A percentile compares a stretch with the other conserved stretches of the same genome.
These are phyloP conservation scores for Anser cygnoides DNA, from an alignment of 2,113 vertebrate genomes.

Conservation along the genomic window DNA sequence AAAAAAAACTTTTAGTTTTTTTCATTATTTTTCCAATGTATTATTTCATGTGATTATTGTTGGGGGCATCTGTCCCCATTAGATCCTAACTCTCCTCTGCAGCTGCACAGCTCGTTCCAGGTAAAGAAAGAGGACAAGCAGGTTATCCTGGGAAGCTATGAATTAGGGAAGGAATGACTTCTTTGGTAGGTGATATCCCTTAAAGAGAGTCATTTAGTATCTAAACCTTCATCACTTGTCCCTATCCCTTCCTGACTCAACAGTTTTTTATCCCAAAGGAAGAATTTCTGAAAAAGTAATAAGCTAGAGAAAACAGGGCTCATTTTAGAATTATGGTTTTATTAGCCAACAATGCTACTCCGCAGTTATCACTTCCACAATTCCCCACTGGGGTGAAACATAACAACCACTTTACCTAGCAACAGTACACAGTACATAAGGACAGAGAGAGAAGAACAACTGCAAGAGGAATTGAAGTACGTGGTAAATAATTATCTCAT, in stretches of 20 bases:
- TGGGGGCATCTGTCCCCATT: background rate
- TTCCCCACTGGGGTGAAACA: background rate
- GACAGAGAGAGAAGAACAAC: background rate
- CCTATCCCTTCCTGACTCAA: background rate
- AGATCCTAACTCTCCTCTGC: background rate
- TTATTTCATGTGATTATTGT: background rate
- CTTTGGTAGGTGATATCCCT: background rate
- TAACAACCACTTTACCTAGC: conserved; percentile 1
- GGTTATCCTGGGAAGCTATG: background rate
- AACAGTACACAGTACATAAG: background rate
- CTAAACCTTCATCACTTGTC: background rate
- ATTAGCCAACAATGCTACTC: background rate
- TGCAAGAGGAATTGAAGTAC: background rate
- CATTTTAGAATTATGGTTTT: background rate
- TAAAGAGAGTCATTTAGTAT: background rate
- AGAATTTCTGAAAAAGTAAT: conserved; percentile 32
- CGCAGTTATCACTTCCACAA: background rate
- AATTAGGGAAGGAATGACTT: background rate
- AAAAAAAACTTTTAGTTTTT: background rate
- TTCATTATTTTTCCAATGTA: background rate
- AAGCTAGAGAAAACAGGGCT: background rate
- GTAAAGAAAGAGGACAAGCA: background rate
- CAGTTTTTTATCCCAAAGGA: conserved; percentile 33
- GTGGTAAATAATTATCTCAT: background rate
- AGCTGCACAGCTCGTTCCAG: background rate